phyloP scores from a whole-genome alignment of 64 coral and sea anemone species.

The Dendronephthya gigantea region DNA sequence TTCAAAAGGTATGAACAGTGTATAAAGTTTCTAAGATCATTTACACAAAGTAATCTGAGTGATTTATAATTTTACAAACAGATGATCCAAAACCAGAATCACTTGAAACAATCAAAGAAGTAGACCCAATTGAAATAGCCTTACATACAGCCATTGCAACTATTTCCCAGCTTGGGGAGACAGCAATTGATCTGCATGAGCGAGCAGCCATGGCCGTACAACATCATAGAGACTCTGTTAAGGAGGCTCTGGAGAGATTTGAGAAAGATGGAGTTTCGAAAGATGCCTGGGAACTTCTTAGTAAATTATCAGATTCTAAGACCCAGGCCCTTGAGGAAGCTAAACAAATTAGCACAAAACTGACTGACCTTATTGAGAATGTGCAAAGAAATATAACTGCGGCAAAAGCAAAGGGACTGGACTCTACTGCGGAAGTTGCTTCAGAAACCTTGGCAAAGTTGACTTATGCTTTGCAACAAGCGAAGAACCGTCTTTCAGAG shows the following conservation, averaged over 20 bases:
- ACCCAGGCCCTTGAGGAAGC: background rate
- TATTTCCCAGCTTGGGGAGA: slow-evolving; percentile 37
- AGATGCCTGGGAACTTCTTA: background rate
- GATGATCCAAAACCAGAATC: slow-evolving; percentile 54
- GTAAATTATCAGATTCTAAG: background rate
- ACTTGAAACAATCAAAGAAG: slow-evolving; percentile 49
- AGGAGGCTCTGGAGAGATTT: slow-evolving; percentile 44
- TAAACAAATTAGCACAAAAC: background rate
- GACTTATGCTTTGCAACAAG: slow-evolving; percentile 7
- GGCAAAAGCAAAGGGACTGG: background rate
- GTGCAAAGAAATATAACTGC: background rate
- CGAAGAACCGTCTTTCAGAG: background rate
- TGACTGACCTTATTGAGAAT: background rate
- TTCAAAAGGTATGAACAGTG: background rate
- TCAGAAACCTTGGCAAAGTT: slow-evolving; percentile 5
- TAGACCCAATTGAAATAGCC: slow-evolving; percentile 60
- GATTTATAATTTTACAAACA: background rate
- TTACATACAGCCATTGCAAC: slow-evolving; percentile 46
- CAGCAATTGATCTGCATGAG: slow-evolving; percentile 58
- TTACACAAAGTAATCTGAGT: too few relatives aligned
- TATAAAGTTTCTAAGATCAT: too few relatives aligned
- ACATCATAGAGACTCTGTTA: slow-evolving; percentile 48
- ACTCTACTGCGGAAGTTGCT: background rate
- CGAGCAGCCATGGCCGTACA: slow-evolving; percentile 45
- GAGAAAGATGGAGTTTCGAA: slow-evolving; percentile 26